These are phyloP conservation scores for Xiphorhynchus erythropygius DNA, from an alignment of 2,797 vertebrate genomes.

Conservation along the genomic window DNA sequence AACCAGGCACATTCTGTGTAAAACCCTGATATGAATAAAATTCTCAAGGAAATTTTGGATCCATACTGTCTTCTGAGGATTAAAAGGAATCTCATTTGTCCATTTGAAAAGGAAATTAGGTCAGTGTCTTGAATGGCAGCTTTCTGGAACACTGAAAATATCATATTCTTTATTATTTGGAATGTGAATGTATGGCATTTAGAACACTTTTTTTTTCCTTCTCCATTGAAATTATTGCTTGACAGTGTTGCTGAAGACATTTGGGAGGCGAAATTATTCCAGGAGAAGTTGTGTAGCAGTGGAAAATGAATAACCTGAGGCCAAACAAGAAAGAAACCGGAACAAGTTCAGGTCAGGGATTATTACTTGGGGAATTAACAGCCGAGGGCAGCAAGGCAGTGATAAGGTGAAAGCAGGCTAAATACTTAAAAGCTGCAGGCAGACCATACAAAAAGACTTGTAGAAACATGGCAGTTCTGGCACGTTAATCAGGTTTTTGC, in stretches of 20 bases:
- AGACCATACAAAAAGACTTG: background rate
- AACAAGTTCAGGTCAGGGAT: slow-evolving; percentile 25
- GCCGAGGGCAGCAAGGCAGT: background rate
- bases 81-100: background rate
- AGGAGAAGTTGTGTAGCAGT: background rate
- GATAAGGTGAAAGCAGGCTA: slow-evolving; percentile 23
- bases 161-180: background rate
- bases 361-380: slow-evolving; percentile 27
- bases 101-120: background rate
- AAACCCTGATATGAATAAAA: background rate
- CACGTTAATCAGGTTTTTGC: background rate
- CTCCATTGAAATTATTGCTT: background rate
- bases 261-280: background rate
- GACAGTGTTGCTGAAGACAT: background rate
- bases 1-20: background rate
- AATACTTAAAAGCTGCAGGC: slow-evolving; percentile 6
- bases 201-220: background rate
- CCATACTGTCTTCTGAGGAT: background rate
- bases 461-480: slow-evolving; percentile 1
- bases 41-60: background rate
- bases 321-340: slow-evolving; percentile 6
- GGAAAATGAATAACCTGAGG: slow-evolving; percentile 44
- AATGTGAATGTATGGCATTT: background rate
- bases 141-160: background rate
- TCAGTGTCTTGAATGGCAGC: background rate